Percentiles rank a stretch among this genome's conserved stretches.
Evolutionary conservation across 2,888 invertebrate species (phyloP).

Genomic region (Athripsodes cinereus): DNA sequence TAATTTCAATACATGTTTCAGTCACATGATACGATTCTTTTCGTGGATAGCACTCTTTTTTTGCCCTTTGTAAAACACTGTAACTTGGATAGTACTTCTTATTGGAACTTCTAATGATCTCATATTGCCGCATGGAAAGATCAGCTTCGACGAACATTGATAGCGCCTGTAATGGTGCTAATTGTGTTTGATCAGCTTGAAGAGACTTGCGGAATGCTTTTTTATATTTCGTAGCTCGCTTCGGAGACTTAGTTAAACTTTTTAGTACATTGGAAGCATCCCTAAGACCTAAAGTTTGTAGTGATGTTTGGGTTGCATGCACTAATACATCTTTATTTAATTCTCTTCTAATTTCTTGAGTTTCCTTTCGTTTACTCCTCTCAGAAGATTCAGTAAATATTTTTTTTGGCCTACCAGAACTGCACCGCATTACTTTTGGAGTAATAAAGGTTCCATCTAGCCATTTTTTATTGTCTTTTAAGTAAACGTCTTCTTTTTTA

Average conservation of each 20-base stretch:
- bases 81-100: neutral
- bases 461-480: neutral
- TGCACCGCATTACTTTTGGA: constrained; percentile 1
- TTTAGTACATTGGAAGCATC: neutral
- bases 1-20: neutral
- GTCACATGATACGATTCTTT: neutral
- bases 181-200: neutral
- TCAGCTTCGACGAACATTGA: neutral
- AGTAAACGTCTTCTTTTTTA: neutral
- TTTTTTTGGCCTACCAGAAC: neutral
- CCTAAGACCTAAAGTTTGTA: neutral
- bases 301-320: neutral
- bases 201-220: neutral
- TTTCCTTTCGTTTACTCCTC: constrained; percentile 2
- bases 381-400: neutral
- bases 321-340: neutral
- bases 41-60: constrained; percentile 4
- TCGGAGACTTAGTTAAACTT: neutral
- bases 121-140: neutral
- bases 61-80: neutral
- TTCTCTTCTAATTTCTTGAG: neutral
- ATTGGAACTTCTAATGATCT: neutral
- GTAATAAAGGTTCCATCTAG: neutral
- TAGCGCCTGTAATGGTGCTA: neutral
- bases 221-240: constrained; percentile 2